A percentile compares a stretch with the other conserved stretches of the same genome.
phyloP scores from a whole-genome alignment of 2,113 vertebrate species.

The Dissostichus mawsoni region DNA sequence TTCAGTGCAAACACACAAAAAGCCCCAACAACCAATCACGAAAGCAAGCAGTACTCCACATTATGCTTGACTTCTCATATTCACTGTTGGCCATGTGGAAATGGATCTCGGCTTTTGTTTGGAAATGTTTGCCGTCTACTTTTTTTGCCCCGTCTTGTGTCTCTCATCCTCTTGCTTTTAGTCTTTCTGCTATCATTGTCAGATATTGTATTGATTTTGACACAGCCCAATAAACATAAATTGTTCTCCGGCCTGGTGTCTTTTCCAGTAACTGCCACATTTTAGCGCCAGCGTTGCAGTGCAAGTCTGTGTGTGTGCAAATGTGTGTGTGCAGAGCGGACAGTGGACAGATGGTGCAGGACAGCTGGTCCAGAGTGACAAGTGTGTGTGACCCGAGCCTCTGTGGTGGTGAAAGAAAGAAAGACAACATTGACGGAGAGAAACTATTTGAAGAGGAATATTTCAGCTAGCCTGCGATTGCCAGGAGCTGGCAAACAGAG shows the following conservation, averaged over 20 bases:
- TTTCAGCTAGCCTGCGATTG: constrained; percentile 73
- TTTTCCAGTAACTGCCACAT: constrained; percentile 64
- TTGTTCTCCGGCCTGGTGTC: constrained; percentile 42
- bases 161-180: constrained; percentile 22
- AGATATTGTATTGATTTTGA: constrained; percentile 73
- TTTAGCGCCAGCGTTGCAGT: constrained; percentile 42
- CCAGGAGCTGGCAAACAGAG: constrained; percentile 75
- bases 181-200: constrained; percentile 48
- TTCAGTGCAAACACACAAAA: constrained; percentile 45
- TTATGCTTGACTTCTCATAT: constrained; percentile 59
- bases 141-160: constrained; percentile 3
- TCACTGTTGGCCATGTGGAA: constrained; percentile 52
- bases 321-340: constrained; percentile 51
- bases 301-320: constrained; percentile 34
- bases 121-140: constrained; percentile 37
- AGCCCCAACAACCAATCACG: constrained; percentile 38
- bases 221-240: constrained; percentile 68
- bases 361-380: constrained; percentile 83
- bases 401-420: constrained; percentile 80
- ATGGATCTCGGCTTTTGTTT: constrained; percentile 56
- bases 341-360: constrained; percentile 82
- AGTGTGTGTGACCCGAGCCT: constrained; percentile 82
- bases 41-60: constrained; percentile 23
- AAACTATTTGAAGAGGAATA: constrained; percentile 83
- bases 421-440: constrained; percentile 83